A percentile compares a stretch with the other conserved stretches of the same genome.
Conservation (phyloP, 2,113 vertebrate genomes). For the Pandion haliaetus region DNA sequence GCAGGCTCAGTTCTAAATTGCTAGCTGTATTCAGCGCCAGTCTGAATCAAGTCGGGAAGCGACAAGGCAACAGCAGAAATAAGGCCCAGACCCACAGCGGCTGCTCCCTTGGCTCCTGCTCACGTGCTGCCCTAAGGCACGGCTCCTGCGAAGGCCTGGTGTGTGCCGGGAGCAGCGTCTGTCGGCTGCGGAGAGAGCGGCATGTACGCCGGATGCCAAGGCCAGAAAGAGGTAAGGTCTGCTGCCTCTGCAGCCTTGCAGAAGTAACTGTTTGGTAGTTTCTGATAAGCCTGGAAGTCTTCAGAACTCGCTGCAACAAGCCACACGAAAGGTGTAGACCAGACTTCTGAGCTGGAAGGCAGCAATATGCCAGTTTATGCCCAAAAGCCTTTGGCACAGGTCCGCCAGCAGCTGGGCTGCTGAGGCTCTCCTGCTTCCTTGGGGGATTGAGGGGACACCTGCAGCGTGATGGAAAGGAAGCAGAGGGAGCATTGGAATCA, state of each 20-base stretch:
- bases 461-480: background rate
- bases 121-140: background rate
- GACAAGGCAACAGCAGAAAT: background rate
- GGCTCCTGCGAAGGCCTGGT: background rate
- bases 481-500: background rate
- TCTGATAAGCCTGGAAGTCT: background rate
- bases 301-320: background rate
- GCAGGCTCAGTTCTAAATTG: background rate
- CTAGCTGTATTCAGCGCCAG: background rate
- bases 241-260: background rate
- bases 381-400: background rate
- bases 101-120: background rate
- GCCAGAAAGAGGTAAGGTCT: background rate
- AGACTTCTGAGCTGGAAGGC: background rate
- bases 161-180: background rate
- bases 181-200: fast-evolving
- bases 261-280: background rate
- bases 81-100: background rate
- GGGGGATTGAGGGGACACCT: background rate
- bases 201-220: fast-evolving
- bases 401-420: background rate
- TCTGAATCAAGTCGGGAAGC: background rate
- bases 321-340: background rate
- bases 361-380: background rate
- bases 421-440: background rate